A percentile compares a stretch with the other conserved stretches of the same genome.
These are phyloP conservation scores for Paelopatides confundens DNA, from an alignment of 53 echinoderm and acorn worm genomes.

Conservation along the genomic window DNA sequence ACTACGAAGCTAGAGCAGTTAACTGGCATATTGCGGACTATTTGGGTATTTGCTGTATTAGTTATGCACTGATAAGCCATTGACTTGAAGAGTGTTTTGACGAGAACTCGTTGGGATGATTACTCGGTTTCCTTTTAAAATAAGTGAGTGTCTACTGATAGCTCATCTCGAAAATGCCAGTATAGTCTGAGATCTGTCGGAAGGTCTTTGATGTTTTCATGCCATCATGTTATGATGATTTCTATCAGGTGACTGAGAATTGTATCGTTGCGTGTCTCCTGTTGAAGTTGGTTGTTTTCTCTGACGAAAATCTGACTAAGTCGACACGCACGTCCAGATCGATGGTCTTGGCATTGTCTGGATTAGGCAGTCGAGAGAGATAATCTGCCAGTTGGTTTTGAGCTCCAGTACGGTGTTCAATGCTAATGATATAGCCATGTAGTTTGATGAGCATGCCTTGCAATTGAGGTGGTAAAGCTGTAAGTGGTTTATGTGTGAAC, in stretches of 20 bases:
- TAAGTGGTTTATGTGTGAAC: conserved; percentile 54
- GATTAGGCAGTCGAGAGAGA: conserved; percentile 32
- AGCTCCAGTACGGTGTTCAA: conserved; percentile 43
- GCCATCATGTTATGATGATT: conserved; percentile 54
- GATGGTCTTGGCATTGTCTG: not conserved
- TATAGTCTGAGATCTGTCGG: conserved; percentile 53
- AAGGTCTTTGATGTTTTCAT: conserved; percentile 60
- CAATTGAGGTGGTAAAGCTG: conserved; percentile 51
- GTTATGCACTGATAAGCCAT: too few relatives aligned
- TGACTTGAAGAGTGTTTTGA: too few relatives aligned
- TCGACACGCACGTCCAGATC: conserved; percentile 40
- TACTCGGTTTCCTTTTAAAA: conserved; percentile 42
- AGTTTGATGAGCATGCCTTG: conserved; percentile 55
- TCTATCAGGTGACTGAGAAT: conserved; percentile 13
- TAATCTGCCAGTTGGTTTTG: conserved; percentile 11
- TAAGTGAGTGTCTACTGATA: conserved; percentile 51
- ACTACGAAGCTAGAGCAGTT: too few relatives aligned
- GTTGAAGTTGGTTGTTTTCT: conserved; percentile 22
- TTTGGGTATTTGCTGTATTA: too few relatives aligned
- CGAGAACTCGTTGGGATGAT: conserved; percentile 62
- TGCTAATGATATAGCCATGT: conserved; percentile 50
- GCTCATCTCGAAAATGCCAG: conserved; percentile 69
- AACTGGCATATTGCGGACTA: too few relatives aligned
- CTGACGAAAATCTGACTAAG: conserved; percentile 34
- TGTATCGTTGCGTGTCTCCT: conserved; percentile 28